A percentile compares a stretch with the other conserved stretches of the same genome.
Evolutionary conservation across 2,888 invertebrate genomes (phyloP).

Genomic region (Nesidiocoris tenuis): DNA sequence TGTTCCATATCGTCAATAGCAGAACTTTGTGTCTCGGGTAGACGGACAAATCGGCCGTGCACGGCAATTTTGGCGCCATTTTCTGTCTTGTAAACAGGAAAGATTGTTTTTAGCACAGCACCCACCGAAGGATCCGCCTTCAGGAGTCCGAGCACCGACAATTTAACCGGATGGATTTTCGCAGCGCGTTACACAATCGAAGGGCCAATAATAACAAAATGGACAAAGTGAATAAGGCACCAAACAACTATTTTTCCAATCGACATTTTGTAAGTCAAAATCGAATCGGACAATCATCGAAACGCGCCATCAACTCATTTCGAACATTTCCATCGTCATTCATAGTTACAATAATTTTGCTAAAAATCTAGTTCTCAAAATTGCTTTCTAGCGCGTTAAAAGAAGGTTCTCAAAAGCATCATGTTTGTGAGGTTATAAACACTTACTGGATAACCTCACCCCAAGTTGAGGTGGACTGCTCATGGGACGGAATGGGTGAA

Average conservation of each 20-base stretch:
- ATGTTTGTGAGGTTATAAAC: too few relatives aligned
- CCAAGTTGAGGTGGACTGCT: too few relatives aligned
- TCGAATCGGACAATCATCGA: not conserved
- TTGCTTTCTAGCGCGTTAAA: too few relatives aligned
- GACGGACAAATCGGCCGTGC: not conserved
- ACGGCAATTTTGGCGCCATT: too few relatives aligned
- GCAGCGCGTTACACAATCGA: not conserved
- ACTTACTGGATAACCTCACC: too few relatives aligned
- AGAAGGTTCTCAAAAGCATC: too few relatives aligned
- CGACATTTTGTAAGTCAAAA: not conserved
- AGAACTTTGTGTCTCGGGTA: not conserved
- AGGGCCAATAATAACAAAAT: too few relatives aligned
- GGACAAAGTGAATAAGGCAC: not conserved
- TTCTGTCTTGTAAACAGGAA: too few relatives aligned
- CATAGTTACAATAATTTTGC: too few relatives aligned
- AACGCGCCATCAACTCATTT: not conserved
- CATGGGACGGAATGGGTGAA: too few relatives aligned
- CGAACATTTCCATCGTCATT: too few relatives aligned
- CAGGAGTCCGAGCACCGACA: not conserved
- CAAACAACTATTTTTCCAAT: not conserved
- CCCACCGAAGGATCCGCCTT: not conserved
- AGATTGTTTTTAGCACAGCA: not conserved
- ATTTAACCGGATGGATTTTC: not conserved
- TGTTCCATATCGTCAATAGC: constrained; percentile 22
- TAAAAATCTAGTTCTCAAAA: too few relatives aligned